phyloP scores from a whole-genome alignment of 2,113 vertebrate genomes.

The Gavialis gangeticus region DNA sequence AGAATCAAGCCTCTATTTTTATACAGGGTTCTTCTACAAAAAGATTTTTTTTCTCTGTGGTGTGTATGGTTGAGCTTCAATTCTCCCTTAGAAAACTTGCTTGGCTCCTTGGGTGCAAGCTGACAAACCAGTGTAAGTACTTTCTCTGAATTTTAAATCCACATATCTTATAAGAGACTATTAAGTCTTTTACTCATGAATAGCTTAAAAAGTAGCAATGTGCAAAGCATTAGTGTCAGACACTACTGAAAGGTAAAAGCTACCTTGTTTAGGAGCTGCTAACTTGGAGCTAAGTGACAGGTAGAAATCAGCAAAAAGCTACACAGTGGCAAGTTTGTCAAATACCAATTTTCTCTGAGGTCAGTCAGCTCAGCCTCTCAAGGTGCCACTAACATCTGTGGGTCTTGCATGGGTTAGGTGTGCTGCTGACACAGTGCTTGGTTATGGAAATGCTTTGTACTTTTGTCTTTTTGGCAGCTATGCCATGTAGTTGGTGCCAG shows the following conservation, averaged over 20 bases:
- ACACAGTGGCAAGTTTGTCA: background rate
- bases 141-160: background rate
- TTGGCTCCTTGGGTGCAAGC: background rate
- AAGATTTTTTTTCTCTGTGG: background rate
- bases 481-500: background rate
- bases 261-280: background rate
- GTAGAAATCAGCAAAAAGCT: background rate
- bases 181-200: background rate
- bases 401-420: background rate
- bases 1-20: slow-evolving; percentile 6
- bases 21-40: background rate
- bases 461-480: background rate
- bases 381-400: background rate
- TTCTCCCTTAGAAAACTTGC: background rate
- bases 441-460: background rate
- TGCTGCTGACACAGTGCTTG: fast-evolving
- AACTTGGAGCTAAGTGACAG: background rate
- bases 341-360: background rate
- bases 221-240: background rate
- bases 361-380: background rate
- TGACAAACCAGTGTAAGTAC: background rate
- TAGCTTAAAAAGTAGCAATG: background rate
- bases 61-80: background rate
- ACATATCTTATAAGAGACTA: background rate
- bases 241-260: background rate